phyloP scores from a whole-genome alignment of 2,888 invertebrate genomes.

The Hyposoter dolosus region DNA sequence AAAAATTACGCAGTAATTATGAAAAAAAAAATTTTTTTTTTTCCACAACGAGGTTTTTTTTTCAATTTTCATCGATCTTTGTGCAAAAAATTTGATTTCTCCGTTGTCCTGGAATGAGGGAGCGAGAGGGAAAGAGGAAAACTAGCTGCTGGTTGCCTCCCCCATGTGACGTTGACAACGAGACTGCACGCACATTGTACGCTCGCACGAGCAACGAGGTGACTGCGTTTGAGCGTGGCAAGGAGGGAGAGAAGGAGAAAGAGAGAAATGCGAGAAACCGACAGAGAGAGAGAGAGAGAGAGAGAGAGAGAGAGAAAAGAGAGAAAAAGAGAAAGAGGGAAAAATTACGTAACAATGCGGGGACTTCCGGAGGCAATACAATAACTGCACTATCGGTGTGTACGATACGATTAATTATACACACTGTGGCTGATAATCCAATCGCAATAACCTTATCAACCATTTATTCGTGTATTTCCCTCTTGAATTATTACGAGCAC shows the following conservation, averaged over 20 bases:
- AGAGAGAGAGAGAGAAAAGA: constrained; percentile 14
- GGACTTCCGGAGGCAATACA: constrained; percentile 71
- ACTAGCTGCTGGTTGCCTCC: constrained; percentile 58
- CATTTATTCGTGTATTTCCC: constrained; percentile 30
- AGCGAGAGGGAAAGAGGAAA: constrained; percentile 33
- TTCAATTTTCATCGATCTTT: constrained; percentile 12
- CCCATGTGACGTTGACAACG: constrained; percentile 69
- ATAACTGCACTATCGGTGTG: constrained; percentile 43
- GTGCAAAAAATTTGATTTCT: neutral
- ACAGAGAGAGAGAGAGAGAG: constrained; percentile 21
- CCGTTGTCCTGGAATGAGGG: neutral
- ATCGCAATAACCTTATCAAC: constrained; percentile 52
- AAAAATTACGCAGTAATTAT: neutral
- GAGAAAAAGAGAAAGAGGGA: constrained; percentile 33
- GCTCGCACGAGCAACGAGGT: constrained; percentile 74
- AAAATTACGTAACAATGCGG: constrained; percentile 71
- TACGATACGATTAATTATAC: constrained; percentile 58
- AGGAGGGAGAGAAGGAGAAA: neutral
- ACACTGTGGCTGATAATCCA: constrained; percentile 60
- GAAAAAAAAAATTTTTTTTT: neutral
- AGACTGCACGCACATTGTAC: constrained; percentile 70
- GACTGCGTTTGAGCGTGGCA: constrained; percentile 53
- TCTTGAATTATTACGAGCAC: neutral
- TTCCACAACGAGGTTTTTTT: neutral
- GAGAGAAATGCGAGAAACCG: no score